These are phyloP conservation scores for Pristionchus entomophagus DNA, from an alignment of 2,888 invertebrate species.

Conservation along the genomic window DNA sequence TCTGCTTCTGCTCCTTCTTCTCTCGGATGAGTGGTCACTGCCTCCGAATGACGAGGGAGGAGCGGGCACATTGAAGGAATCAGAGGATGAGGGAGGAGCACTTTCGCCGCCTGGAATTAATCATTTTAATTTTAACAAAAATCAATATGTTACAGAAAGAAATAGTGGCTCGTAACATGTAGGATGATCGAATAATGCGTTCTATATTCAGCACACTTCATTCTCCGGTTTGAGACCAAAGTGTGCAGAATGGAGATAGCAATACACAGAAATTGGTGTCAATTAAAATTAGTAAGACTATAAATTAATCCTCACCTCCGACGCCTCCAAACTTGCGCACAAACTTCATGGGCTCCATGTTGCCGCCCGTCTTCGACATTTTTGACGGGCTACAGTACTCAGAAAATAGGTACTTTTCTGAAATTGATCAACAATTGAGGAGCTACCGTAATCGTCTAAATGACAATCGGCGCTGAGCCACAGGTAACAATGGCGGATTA, in stretches of 20 bases:
- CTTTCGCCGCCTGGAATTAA: not conserved
- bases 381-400: not conserved
- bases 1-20: not conserved
- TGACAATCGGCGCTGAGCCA: not conserved
- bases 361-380: constrained; percentile 61
- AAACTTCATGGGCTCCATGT: constrained; percentile 74
- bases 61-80: constrained; percentile 25
- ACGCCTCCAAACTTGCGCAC: constrained; percentile 69
- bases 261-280: no score
- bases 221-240: no score
- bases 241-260: no score
- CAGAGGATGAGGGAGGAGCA: no score
- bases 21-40: not conserved
- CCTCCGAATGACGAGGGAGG: not conserved
- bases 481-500: constrained; percentile 1
- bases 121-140: no score
- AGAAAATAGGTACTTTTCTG: not conserved
- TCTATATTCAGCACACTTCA: no score
- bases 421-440: not conserved
- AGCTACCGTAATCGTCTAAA: no score
- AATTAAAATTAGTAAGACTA: no score
- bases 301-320: constrained; percentile 42
- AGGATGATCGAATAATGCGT: no score
- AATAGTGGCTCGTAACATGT: no score
- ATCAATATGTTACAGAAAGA: no score